These are phyloP conservation scores for Napeogenes sylphis DNA, from an alignment of 2,888 invertebrate species.

Conservation along the genomic window DNA sequence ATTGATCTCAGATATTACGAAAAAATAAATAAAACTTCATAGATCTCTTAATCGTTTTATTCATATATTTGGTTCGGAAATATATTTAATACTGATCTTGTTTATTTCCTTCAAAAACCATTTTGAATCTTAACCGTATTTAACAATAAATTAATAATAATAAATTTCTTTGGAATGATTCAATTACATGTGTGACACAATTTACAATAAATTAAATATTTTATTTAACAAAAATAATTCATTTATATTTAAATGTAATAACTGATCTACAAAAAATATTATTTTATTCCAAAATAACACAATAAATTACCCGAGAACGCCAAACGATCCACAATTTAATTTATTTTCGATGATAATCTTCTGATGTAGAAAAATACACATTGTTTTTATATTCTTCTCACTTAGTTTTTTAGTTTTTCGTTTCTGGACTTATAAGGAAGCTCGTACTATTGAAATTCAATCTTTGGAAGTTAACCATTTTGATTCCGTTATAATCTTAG, in stretches of 20 bases:
- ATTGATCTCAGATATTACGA: background rate
- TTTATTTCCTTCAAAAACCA: constrained; percentile 21
- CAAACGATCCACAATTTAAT: background rate
- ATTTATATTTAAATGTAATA: background rate
- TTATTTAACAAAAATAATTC: background rate
- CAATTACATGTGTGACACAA: constrained; percentile 17
- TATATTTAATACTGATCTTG: constrained; percentile 45
- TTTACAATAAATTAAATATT: background rate
- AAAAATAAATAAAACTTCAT: constrained; percentile 18
- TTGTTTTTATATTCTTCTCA: background rate
- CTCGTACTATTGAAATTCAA: background rate
- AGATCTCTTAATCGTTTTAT: constrained; percentile 33
- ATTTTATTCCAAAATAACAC: background rate
- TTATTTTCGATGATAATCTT: background rate
- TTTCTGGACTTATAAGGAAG: constrained; percentile 3
- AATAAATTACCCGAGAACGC: background rate
- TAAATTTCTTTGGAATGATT: constrained; percentile 28
- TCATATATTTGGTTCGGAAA: constrained; percentile 62
- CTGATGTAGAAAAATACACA: constrained; percentile 3
- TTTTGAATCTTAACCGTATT: constrained; percentile 8
- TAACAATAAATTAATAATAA: constrained; percentile 19
- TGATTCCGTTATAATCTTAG: background rate
- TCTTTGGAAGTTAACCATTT: background rate
- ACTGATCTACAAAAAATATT: background rate
- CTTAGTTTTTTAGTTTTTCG: background rate